Evolutionary conservation across 2,113 vertebrate genomes (phyloP), one percentile per base, ranked within the genome.

Genomic region (Prinia subflava): DNA sequence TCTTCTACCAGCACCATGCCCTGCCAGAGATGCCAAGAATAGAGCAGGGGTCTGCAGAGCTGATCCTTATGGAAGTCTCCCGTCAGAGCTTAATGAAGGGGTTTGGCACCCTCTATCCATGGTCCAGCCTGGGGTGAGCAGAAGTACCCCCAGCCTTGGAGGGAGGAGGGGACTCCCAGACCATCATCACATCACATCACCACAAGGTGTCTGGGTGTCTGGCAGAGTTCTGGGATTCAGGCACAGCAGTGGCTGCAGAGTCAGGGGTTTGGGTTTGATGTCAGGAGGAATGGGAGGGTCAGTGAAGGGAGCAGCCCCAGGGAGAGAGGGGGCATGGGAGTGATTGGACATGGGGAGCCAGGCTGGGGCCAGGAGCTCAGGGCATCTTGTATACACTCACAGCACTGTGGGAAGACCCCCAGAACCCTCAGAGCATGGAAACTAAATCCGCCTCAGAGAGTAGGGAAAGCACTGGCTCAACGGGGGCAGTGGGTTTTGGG

Each of bases 21-120:
- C 59, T 0, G 0, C 60, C 0, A 0, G 41, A 42, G 64, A 49
- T 2, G 49, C 46, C 5, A 3, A 60, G 42, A 67, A n/a, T 13
- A 19, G 49, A 59, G 65, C 68, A 68, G 41, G 62, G 64, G n/a
- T 42, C 56, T 60, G 37, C 52, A 62, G 44, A 64, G 35, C 31
- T n/a, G n/a, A 9, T 46, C 57, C 73, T 41, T 33, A 24, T 4
- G 18, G 81, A 57, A 77, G 28, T 15, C 13, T 44, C 41, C 44
- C 5, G 3, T 50, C 3, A 25, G 70, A 64, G 42, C 4, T 1
- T 4, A 10, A 28, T 1, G 1, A 80, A 53, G 20, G 59, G 56
- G 46, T 41, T 87, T 11, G 30, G 53, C 19, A 55, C 53, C 28
- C 63, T 22, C 71, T 50, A 6, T 17, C 44, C 53, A 16, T 1